phyloP scores from a whole-genome alignment of 1,140 invertebrate species.

The Cydia pomonella region DNA sequence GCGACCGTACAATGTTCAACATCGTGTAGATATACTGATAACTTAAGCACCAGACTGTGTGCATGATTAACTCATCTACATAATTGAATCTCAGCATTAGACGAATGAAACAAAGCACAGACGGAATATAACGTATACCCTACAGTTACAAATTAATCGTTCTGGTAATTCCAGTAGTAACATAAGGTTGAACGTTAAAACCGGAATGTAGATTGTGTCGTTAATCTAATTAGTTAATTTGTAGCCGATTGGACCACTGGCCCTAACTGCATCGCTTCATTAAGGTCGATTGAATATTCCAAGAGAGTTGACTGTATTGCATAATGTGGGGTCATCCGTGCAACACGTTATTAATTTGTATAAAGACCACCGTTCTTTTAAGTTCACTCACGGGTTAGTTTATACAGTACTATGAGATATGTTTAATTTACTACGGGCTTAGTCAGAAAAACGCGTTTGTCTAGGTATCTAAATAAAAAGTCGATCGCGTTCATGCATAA shows the following conservation, averaged over 20 bases:
- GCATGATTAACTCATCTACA: conserved; percentile 22
- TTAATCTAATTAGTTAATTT: conserved; percentile 29
- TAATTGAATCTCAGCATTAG: conserved; percentile 23
- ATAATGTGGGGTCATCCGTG: conserved; percentile 14
- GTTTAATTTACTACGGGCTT: too few relatives aligned
- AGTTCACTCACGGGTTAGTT: not conserved
- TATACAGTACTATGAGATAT: too few relatives aligned
- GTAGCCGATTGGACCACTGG: conserved; percentile 8
- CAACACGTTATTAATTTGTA: not conserved
- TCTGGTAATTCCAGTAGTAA: not conserved
- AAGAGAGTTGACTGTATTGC: not conserved
- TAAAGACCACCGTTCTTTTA: not conserved
- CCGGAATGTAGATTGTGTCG: conserved; percentile 20
- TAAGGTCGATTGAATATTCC: conserved; percentile 30
- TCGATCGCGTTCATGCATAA: too few relatives aligned
- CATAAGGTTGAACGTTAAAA: not conserved
- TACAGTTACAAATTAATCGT: not conserved
- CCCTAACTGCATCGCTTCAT: conserved; percentile 14
- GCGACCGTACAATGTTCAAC: too few relatives aligned
- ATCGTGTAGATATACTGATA: not conserved
- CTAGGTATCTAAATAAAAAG: too few relatives aligned
- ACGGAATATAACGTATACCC: not conserved
- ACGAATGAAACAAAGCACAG: conserved; percentile 12
- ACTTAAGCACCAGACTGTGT: not conserved
- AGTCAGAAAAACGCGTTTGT: too few relatives aligned